Evolutionary conservation across 2,797 vertebrate genomes (phyloP), one percentile per base, ranked within the genome.

Genomic region (Salarias fasciatus): DNA sequence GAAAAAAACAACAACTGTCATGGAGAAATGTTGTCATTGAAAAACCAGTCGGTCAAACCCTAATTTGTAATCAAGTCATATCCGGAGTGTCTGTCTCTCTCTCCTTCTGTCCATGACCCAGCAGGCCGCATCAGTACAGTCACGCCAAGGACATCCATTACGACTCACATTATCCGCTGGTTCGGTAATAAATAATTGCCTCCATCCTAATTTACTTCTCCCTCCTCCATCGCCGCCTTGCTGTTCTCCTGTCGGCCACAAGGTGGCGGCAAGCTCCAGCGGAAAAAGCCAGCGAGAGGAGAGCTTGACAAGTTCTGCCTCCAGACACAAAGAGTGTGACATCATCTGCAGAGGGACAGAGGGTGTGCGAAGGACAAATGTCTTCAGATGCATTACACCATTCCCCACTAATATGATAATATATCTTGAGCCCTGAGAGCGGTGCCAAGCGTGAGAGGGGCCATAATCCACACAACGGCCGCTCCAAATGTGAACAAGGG

Each of bases 291-390:
- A 11, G 53, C 57, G 63, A 55, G 73, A 24, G 18, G 51, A 75
- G 64, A 75, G 64, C 69, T 74, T 75, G 58, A 24, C 18, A 24
- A 24, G 18, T 24, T 75, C 59, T 69, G 55, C 62, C 65, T 65
- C 47, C 11, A 78, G 68, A 83, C 77, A 81, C 74, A 81, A 68
- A 85, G 79, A 85, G 79, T 79, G 82, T 88, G 88, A 89, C 90
- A 79, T 88, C 86, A 89, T 85, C 85, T 59, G 73, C 68, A 24
- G 70, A 82, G 84, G 78, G 83, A 87, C 77, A 85, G 84, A 88
- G 90, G 88, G 83, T 84, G 87, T 54, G 68, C 84, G 85, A 89
- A 91, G 89, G 90, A 91, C 90, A 86, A 90, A 85, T 68, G 85
- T 89, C 88, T 84, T 73, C 75, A 81, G 85, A 79, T 65, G 83